A percentile compares a stretch with the other conserved stretches of the same genome.
Evolutionary conservation across 2,797 vertebrate species (phyloP).

Genomic region (Channa striata): DNA sequence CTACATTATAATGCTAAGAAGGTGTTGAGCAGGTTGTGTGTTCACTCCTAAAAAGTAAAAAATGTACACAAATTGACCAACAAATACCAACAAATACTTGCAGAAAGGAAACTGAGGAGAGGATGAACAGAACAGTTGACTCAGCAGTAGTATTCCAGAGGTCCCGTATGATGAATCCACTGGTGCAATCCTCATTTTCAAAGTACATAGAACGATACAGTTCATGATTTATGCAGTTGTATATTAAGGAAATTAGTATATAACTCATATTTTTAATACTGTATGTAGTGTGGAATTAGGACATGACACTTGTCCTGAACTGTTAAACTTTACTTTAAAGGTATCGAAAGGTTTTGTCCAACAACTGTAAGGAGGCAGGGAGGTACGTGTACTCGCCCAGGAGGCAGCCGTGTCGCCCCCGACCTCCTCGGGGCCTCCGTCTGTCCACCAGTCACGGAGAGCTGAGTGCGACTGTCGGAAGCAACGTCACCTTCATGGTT

Average conservation of each 20-base stretch:
- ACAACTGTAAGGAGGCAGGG: constrained; percentile 93
- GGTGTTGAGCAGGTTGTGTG: constrained; percentile 9
- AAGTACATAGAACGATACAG: too few relatives aligned
- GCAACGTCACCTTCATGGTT: constrained; percentile 93
- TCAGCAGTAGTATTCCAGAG: background rate
- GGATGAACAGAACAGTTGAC: too few relatives aligned
- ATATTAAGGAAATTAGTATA: too few relatives aligned
- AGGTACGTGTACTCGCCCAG: constrained; percentile 89
- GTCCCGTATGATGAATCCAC: background rate
- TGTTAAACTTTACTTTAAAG: constrained; percentile 68
- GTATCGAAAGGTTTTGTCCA: constrained; percentile 94
- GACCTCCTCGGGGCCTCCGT: constrained; percentile 89
- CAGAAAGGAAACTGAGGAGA: background rate
- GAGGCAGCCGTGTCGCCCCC: constrained; percentile 89
- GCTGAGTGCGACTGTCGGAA: constrained; percentile 87
- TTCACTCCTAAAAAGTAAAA: constrained; percentile 22
- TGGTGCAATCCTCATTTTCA: too few relatives aligned
- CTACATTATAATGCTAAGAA: constrained; percentile 24
- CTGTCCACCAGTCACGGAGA: constrained; percentile 89
- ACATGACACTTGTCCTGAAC: too few relatives aligned
- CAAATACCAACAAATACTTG: constrained; percentile 4
- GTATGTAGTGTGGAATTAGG: too few relatives aligned
- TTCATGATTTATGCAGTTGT: too few relatives aligned
- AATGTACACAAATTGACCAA: too few relatives aligned
- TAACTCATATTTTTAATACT: too few relatives aligned